Evolutionary conservation across 2,113 vertebrate genomes (phyloP), one percentile per base, ranked within the genome.

Genomic region (Dasyprocta punctata): DNA sequence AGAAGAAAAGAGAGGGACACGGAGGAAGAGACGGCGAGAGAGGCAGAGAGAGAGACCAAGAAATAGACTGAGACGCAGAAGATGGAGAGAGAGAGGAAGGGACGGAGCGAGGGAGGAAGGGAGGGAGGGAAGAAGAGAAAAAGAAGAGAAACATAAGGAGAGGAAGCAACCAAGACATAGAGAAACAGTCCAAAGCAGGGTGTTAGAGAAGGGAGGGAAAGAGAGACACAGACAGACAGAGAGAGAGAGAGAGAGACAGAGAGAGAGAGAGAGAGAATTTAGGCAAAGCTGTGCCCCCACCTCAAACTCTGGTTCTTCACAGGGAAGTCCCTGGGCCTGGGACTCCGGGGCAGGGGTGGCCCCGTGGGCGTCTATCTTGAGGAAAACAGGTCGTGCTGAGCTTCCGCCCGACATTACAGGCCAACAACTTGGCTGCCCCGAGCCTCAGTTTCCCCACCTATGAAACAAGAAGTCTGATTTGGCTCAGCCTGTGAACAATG

Each of bases 181-280:
- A 73, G 69, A 73, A 20, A 73, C 10, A 5, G 69, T 24, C 69
- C 63, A 67, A 67, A 33, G 9, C 69, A 41, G 38, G 69, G 69
- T 41, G 20, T 71, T 71, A 22, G 60, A 30, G 14, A 49, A 49
- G 8, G 47, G 47, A 0, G 60, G 49, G 17, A 33, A 63, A 61
- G 17, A 30, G 11, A 22, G 3, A 5, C 47, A 49, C 5, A 49
- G 47, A 49, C 47, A 49, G 13, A 8, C 5, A 5, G 47, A 17
- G 80, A 41, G 58, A 60, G 7, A 4, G 3, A 26, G 61, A 22
- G 36, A 36, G 2, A 7, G 30, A 22, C 12, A 24, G 17, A 20
- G 4, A 24, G 0, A 17, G 2, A 52, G 61, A 58, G 8, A 38
- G 16, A 0, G 60, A 28, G 7, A 10, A 0, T 58, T 26, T 3